A percentile compares a stretch with the other conserved stretches of the same genome.
These are phyloP conservation scores for Siniperca knerii DNA, from an alignment of 2,113 vertebrate genomes.

Conservation along the genomic window DNA sequence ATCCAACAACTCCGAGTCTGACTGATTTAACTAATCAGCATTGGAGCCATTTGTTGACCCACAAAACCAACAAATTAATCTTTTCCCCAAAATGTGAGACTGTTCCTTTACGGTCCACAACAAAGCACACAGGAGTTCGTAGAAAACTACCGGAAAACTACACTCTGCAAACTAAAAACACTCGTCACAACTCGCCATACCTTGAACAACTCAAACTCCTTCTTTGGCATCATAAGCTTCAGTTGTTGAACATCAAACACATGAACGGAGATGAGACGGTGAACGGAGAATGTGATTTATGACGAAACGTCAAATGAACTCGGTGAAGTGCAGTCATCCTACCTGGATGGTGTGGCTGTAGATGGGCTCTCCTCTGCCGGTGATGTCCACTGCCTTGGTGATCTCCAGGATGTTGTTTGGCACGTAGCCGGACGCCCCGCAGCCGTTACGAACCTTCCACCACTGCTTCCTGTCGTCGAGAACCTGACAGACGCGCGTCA, in stretches of 20 bases:
- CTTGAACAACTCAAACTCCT: conserved; percentile 99
- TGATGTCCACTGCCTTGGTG: conserved; percentile 83
- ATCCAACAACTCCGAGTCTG: no score
- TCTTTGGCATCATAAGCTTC: conserved; percentile 99
- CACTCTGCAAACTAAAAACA: not conserved
- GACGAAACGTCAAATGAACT: not conserved
- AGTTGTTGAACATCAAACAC: conserved; percentile 44
- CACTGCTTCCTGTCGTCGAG: conserved; percentile 96
- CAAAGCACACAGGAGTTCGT: conserved; percentile 15
- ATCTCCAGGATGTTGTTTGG: conserved; percentile 98
- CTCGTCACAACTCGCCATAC: conserved; percentile 80
- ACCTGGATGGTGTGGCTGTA: conserved; percentile 97
- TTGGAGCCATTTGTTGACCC: not conserved
- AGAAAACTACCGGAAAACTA: not conserved
- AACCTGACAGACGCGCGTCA: conserved; percentile 83
- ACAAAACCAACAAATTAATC: not conserved
- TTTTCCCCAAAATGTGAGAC: conserved; percentile 16
- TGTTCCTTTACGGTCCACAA: conserved; percentile 59
- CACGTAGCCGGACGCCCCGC: conserved; percentile 91
- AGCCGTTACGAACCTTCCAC: conserved; percentile 95
- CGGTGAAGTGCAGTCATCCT: fast-evolving
- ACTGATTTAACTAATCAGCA: no score
- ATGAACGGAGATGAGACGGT: not conserved
- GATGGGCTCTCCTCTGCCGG: conserved; percentile 85
- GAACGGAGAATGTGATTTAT: not conserved